A percentile compares a stretch with the other conserved stretches of the same genome.
These are phyloP conservation scores for Zygaena filipendulae DNA, from an alignment of 2,888 invertebrate species.

Conservation along the genomic window DNA sequence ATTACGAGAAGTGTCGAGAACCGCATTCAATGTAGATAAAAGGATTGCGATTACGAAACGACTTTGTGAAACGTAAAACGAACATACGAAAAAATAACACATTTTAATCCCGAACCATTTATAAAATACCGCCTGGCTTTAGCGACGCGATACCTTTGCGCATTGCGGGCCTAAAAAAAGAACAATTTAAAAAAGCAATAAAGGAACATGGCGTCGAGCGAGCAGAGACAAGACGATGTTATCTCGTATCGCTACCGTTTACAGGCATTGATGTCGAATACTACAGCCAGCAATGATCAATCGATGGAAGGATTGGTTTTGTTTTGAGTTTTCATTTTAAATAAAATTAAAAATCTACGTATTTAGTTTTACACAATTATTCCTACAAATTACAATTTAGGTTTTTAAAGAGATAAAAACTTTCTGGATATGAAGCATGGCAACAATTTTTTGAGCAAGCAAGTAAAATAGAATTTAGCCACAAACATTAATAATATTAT, in stretches of 20 bases:
- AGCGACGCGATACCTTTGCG: slow-evolving; percentile 16
- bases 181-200: slow-evolving; percentile 20
- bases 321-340: no score
- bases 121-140: slow-evolving; percentile 10
- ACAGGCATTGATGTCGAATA: slow-evolving; percentile 22
- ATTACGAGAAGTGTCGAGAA: no score
- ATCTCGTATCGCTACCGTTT: slow-evolving; percentile 38
- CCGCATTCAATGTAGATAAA: background rate
- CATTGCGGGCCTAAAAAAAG: slow-evolving; percentile 18
- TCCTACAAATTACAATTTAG: no score
- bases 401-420: no score
- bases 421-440: no score
- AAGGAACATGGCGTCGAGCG: slow-evolving; percentile 25
- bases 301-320: slow-evolving; percentile 17
- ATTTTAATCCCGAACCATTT: background rate
- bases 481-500: no score
- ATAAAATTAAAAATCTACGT: no score
- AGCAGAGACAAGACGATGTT: slow-evolving; percentile 27
- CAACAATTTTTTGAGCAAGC: no score
- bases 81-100: background rate
- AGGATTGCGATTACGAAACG: background rate
- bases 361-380: no score
- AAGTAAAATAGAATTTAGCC: no score
- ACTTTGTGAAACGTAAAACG: background rate
- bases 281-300: no score